These are phyloP conservation scores for Lucinisca nassula DNA, from an alignment of 2,888 invertebrate species.

Conservation along the genomic window DNA sequence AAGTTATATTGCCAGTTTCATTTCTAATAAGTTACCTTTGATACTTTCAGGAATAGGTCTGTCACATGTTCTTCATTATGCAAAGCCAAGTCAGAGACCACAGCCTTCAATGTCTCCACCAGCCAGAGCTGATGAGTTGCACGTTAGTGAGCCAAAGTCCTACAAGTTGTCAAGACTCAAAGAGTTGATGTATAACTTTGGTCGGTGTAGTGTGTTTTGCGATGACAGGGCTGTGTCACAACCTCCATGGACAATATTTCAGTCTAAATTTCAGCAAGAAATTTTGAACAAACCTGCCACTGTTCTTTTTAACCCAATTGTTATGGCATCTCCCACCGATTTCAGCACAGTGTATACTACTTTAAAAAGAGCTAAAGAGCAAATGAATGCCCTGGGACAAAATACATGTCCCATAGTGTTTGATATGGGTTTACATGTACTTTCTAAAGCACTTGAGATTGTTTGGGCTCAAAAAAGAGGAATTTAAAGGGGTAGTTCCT, in stretches of 20 bases:
- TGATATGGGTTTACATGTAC: slow-evolving; percentile 29
- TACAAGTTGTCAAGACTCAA: neutral
- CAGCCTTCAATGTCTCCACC: neutral
- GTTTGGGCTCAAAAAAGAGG: slow-evolving; percentile 29
- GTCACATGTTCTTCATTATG: neutral
- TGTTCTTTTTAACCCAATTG: slow-evolving; percentile 36
- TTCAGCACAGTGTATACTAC: slow-evolving; percentile 13
- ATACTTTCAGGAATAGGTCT: neutral
- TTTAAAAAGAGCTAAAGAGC: slow-evolving; percentile 12
- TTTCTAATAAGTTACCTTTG: neutral
- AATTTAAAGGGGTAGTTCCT: slow-evolving; percentile 33
- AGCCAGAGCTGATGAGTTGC: neutral
- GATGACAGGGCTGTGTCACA: neutral
- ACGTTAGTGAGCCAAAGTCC: neutral
- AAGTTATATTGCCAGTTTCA: too few species aligned
- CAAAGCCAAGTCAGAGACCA: neutral
- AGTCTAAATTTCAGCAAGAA: neutral
- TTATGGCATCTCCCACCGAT: slow-evolving; percentile 33
- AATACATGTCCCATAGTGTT: slow-evolving; percentile 23
- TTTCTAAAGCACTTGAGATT: slow-evolving; percentile 41
- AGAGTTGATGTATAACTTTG: neutral
- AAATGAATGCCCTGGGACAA: slow-evolving; percentile 16
- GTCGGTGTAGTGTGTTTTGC: neutral
- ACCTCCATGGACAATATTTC: slow-evolving; percentile 3
- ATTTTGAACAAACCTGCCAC: neutral